phyloP scores from a whole-genome alignment of 2,888 invertebrate species.

The Resseliella maxima region DNA sequence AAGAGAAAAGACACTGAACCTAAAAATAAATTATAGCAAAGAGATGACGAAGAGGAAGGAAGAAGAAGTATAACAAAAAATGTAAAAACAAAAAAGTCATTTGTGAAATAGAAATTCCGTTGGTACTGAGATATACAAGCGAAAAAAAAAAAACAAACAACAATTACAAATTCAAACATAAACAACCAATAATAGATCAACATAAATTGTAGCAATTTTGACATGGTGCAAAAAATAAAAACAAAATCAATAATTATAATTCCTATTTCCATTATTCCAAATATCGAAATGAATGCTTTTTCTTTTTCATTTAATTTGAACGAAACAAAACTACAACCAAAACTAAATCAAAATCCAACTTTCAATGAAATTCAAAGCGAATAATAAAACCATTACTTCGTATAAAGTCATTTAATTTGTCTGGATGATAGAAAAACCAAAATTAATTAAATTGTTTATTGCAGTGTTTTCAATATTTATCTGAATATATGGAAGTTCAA shows the following conservation, averaged over 20 bases:
- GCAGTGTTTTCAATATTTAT: background rate
- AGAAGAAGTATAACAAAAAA: no score
- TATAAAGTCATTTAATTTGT: background rate
- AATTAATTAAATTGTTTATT: background rate
- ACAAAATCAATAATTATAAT: background rate
- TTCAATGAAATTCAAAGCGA: background rate
- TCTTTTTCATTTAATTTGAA: background rate
- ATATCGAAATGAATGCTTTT: background rate
- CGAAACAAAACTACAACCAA: background rate
- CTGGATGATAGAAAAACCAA: background rate
- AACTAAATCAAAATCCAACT: background rate
- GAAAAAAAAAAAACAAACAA: background rate
- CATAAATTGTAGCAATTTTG: conserved; percentile 15
- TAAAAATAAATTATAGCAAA: background rate
- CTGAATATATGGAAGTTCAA: background rate
- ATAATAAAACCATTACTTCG: background rate
- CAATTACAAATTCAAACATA: background rate
- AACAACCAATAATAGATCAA: background rate
- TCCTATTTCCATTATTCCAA: conserved; percentile 6
- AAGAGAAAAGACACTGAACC: conserved; percentile 44
- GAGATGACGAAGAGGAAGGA: background rate
- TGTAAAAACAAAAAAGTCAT: background rate
- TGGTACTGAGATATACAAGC: background rate
- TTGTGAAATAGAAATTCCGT: background rate
- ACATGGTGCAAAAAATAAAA: conserved; percentile 10